Base-by-base conservation (phyloP, 2,888 invertebrate species). In the Tortricodes alternella region DNA sequence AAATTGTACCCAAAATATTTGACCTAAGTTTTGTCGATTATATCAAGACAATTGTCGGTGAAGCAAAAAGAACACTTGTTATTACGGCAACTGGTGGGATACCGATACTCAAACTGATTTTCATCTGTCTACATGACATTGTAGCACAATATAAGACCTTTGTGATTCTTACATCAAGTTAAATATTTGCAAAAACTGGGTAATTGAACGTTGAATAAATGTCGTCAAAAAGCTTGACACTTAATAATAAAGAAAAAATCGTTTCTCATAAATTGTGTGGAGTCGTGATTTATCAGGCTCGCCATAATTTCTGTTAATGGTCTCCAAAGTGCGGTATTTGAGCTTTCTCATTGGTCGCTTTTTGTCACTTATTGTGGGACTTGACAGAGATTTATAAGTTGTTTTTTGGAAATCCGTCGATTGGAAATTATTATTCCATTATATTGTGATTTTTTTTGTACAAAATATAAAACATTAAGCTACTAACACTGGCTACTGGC, bases 251-350 rank as follows among this genome's bases (percentile, higher is more conserved):
- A 57, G 66, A 64, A 70, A 62, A 68, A 65, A 71, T 69, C 62
- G 60, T 62, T 58, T 27, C 53, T 62, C 67, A 67, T 66, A 65
- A 71, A 74, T 70, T 61, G 58, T 67, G 60, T 64, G n/a, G n/a
- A 61, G 57, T 49, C 44, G 58, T 61, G 58, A 72, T 77, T 70
- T 66, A 68, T 78, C 70, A 73, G 62, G 68, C 67, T 71, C 50
- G 58, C 60, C 57, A 64, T 70, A 68, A 70, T 71, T 73, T 62
- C 59, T 49, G 62, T 73, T 71, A 73, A 73, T 70, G 69, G 67
- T 58, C 35, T 21, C 8, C n/a, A n/a, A n/a, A 58, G 58, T 49
- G 55, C 43, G 32, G 53, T 60, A 46, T 60, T 58, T 58, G 43
- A 59, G 48, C 56, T 61, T 61, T 52, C 63, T 61, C 58, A 66